Evolutionary conservation across 2,113 vertebrate genomes (phyloP), one percentile per base, ranked within the genome.

Genomic region (Urocynchramus pylzowi): DNA sequence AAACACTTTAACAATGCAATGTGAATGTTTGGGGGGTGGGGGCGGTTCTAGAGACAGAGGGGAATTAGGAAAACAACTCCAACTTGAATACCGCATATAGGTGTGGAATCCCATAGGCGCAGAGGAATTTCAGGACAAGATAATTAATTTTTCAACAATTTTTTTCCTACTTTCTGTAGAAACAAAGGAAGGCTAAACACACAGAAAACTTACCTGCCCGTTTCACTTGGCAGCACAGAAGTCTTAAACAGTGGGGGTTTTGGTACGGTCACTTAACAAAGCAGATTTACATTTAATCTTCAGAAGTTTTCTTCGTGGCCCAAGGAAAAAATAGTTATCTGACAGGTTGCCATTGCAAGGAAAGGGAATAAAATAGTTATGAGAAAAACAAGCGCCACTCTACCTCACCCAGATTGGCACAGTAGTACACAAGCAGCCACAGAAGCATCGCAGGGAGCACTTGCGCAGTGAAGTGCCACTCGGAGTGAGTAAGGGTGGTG

Each of bases 181-280:
- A 81, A 91, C 39, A 78, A 75, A 13, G 28, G 16, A 84, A 83
- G 86, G 42, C 88, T 59, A 68, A 91, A 65, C 30, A 70, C 17
- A 61, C 22, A 44, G n/a, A 85, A 94, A 94, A 93, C 97, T 95
- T 89, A 96, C 85, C 94, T 90, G 69, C n/a, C 83, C 50, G 64
- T 59, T 90, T 91, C 82, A 69, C 52, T 60, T 41, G 60, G 85
- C 27, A 85, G 54, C 47, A 56, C 61, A 69, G 63, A 49, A 70
- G 44, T 20, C 67, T 60, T 53, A 65, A 75, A 52, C 17, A 4
- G 24, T n/a, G 10, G 11, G 2, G 0, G 0, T 68, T 91, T 59
- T 27, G 12, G 39, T 49, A 59, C 1, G 1, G 54, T n/a, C 78
- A 78, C 39, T 93, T 68, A 87, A 64, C 49, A 81, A 47, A 89